A percentile compares a stretch with the other conserved stretches of the same genome.
These are phyloP conservation scores for Hirtodrosophila histrioides DNA, from an alignment of 2,888 invertebrate species.

Conservation along the genomic window DNA sequence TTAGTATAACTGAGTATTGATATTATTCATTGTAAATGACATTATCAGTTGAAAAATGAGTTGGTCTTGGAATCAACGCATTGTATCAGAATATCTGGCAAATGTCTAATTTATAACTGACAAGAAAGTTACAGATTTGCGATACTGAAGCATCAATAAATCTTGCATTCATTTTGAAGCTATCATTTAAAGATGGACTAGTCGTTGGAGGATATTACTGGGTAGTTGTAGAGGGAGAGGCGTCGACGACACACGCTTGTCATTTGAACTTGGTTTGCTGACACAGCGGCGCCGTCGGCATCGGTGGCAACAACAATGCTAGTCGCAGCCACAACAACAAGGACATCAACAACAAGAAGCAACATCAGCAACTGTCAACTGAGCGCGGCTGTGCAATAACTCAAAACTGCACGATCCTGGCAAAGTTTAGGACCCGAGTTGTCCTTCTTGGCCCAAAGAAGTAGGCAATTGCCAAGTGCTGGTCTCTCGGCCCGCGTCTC, in stretches of 20 bases:
- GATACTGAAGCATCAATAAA: conserved; percentile 59
- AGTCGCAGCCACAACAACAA: conserved; percentile 18
- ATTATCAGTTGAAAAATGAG: conserved; percentile 57
- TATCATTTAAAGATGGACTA: conserved; percentile 33
- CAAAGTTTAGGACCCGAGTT: conserved; percentile 32
- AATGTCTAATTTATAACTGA: conserved; percentile 67
- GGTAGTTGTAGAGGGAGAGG: not conserved
- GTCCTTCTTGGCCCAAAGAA: conserved; percentile 25
- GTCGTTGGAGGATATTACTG: not conserved
- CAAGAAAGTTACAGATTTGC: conserved; percentile 52
- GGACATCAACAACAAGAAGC: conserved; percentile 11
- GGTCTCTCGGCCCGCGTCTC: conserved; percentile 36
- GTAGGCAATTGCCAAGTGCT: conserved; percentile 51
- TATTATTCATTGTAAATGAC: conserved; percentile 26
- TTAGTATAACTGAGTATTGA: conserved; percentile 3
- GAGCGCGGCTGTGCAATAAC: conserved; percentile 57
- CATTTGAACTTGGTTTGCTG: conserved; percentile 51
- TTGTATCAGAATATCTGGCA: conserved; percentile 30
- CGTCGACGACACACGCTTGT: conserved; percentile 38
- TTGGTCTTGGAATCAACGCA: conserved; percentile 11
- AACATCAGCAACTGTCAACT: conserved; percentile 55
- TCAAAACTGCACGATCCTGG: conserved; percentile 50
- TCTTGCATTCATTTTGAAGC: conserved; percentile 61
- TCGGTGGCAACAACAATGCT: conserved; percentile 15
- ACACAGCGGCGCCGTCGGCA: conserved; percentile 35